Evolutionary conservation across 2,797 vertebrate genomes (phyloP), one percentile per base, ranked within the genome.

Genomic region (Nyctalus aviator): DNA sequence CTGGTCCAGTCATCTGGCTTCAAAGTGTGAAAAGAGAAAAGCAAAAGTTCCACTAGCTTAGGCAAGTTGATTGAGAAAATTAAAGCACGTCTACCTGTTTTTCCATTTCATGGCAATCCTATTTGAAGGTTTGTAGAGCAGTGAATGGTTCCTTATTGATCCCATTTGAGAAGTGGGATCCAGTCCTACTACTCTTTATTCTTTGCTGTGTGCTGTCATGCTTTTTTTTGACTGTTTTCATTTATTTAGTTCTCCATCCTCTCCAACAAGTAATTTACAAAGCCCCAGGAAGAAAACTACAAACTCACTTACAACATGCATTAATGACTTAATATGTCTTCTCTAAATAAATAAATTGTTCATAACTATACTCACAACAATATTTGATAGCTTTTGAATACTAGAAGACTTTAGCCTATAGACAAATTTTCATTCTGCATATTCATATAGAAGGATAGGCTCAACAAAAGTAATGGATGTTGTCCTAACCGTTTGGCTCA

Each of bases 301-400:
- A 18, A 53, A 30, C 1, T 68, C n/a, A 90, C 1, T 68, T 27
- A 90, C 0, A 78, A 15, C 57, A 95, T 90, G 15, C 37, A 68
- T 81, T 86, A 32, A 90, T 91, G 59, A 75, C 27, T 89, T 86
- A 57, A 37, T 66, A 87, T 89, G 11, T 72, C 27, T 68, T 15
- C 3, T 46, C 32, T 27, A 78, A 84, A 71, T 48, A 85, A 90
- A 79, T 87, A 68, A 59, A 86, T 37, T 77, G 10, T 62, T 87
- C 62, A 71, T 23, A 6, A 73, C 25, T 90, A 75, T 78, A 69
- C 4, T 62, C n/a, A 78, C 50, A 66, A 78, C 2, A 76, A 41
- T 81, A 57, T 59, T 53, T 20, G 12, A 8, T 71, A 64, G 18
- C 25, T 50, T 76, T 75, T 90, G 7, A 79, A 81, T 14, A 35